Evolutionary conservation across 2,797 vertebrate species (phyloP).

Genomic region (Tadarida brasiliensis): DNA sequence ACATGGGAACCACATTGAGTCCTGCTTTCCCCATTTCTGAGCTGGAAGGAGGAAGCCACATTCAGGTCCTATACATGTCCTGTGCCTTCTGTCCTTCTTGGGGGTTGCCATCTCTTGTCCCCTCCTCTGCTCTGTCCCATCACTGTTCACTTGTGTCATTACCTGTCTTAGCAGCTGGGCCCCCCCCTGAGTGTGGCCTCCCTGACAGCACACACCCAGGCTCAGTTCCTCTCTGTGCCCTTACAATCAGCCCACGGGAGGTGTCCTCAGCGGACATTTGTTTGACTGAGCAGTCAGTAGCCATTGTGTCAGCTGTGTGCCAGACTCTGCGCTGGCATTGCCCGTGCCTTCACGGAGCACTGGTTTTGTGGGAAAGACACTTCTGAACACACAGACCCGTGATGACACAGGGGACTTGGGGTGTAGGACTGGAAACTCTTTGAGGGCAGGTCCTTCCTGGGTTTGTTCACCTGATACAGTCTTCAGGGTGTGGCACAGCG

Average conservation of each 20-base stretch:
- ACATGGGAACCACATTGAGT: not conserved
- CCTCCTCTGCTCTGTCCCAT: not conserved
- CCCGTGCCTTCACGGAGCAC: not conserved
- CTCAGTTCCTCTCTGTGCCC: not conserved
- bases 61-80: not conserved
- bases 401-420: not conserved
- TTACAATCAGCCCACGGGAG: not conserved
- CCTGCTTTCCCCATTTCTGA: constrained; percentile 28
- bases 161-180: not conserved
- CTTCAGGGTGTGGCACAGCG: not conserved
- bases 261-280: not conserved
- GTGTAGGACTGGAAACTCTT: not conserved
- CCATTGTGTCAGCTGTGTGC: not conserved
- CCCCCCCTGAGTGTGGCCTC: not conserved
- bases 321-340: not conserved
- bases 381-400: not conserved
- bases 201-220: not conserved
- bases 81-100: constrained; percentile 11
- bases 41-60: constrained; percentile 3
- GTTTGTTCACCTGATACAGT: not conserved
- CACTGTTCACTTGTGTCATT: not conserved
- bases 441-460: not conserved
- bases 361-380: not conserved
- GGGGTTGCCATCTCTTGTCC: not conserved
- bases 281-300: not conserved